Conservation (phyloP, 2,888 invertebrate species). For the Villa cingulata region DNA sequence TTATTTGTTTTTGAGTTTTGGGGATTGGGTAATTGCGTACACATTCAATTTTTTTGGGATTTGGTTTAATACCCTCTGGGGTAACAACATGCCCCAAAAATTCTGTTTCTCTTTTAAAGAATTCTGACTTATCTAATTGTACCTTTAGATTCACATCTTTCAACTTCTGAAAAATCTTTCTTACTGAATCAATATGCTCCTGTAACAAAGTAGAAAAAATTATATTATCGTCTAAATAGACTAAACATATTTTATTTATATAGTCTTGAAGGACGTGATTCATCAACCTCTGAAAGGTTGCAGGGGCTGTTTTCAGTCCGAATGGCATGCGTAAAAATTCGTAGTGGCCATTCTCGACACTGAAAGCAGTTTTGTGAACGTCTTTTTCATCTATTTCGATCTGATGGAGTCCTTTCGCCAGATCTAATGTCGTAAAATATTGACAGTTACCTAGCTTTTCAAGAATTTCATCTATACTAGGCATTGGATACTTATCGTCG, state of each 20-base stretch:
- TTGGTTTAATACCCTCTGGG: constrained; percentile 15
- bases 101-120: constrained; percentile 14
- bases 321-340: constrained; percentile 22
- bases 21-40: constrained; percentile 12
- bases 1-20: constrained; percentile 13
- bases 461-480: constrained; percentile 12
- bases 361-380: constrained; percentile 14
- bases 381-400: constrained; percentile 10
- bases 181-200: constrained; percentile 12
- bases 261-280: constrained; percentile 23
- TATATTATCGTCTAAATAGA: constrained; percentile 18
- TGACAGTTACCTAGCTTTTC: constrained; percentile 9
- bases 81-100: constrained; percentile 20
- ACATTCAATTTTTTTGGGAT: constrained; percentile 14
- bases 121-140: constrained; percentile 14
- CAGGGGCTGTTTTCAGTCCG: too few relatives aligned
- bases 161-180: constrained; percentile 10
- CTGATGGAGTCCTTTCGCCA: constrained; percentile 13
- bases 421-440: constrained; percentile 13
- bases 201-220: constrained; percentile 14
- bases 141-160: constrained; percentile 10
- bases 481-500: constrained; percentile 12
- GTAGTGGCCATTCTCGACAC: constrained; percentile 9
- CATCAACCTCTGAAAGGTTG: constrained; percentile 30
- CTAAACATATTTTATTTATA: constrained; percentile 15